Base-by-base conservation (phyloP, 2,797 vertebrate species). In the Melanotaenia nigrans region DNA sequence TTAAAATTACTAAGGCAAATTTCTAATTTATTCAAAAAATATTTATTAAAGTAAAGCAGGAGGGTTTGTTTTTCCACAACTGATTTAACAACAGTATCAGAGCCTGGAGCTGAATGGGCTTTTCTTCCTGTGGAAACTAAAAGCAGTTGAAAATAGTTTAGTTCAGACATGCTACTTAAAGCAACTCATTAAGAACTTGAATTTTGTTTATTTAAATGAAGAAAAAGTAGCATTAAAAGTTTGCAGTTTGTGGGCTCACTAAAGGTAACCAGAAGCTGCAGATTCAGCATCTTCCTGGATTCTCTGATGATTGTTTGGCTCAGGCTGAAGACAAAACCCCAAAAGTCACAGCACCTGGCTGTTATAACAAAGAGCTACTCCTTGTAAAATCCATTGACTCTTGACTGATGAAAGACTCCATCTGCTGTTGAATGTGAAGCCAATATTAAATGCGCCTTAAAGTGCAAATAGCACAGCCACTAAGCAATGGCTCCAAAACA, bases 281-380 rank as follows among this genome's bases (percentile, higher is more conserved):
- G 72, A 35, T 75, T n/a, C 60, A 33, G 24, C 18, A 2, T 36
- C 54, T 51, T 65, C 24, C 61, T 56, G 11, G 25, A 65, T 62
- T 28, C 30, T 36, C 40, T 18, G 54, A 49, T 58, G 57, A 35
- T 33, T 59, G 33, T 45, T 20, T 20, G 42, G 42, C 16, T 45
- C 16, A 45, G 5, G 42, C 5, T 45, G 42, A 45, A 45, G 42
- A 45, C 42, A 20, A 45, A 45, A 45, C 53, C 58, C 49, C 22
- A 25, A 58, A 20, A 25, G 49, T 47, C 35, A 30, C 8, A 32
- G 45, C 20, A 56, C n/a, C 20, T 51, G 47, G 20, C 20, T 49
- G 47, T n/a, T 49, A 49, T 22, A 49, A 49, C 7, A 49, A 22
- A 22, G 20, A 49, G 2, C 8, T 22, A 9, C 47, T 22, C 47